These are phyloP conservation scores for Carduelis carduelis DNA, from an alignment of 2,797 vertebrate genomes.

Conservation along the genomic window DNA sequence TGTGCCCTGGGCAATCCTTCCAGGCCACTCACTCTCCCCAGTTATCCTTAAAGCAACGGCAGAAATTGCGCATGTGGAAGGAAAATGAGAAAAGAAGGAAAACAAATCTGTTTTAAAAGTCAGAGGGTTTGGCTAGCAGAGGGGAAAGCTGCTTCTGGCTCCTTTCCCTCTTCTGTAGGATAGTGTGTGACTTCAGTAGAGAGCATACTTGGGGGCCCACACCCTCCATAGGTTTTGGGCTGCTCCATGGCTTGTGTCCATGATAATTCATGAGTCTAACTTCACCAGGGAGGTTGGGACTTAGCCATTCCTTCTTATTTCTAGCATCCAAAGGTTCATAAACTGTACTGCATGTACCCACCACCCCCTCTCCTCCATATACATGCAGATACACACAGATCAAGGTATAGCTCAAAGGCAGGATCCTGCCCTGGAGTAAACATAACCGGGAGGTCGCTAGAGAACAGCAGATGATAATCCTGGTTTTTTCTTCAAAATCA, in stretches of 20 bases:
- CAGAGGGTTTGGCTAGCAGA: background rate
- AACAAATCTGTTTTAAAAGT: background rate
- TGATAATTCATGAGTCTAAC: background rate
- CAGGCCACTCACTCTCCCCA: accelerated
- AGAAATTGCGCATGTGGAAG: background rate
- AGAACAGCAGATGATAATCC: background rate
- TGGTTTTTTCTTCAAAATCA: background rate
- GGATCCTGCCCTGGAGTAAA: background rate
- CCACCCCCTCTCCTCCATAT: background rate
- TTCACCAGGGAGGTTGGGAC: background rate
- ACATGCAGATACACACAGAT: background rate
- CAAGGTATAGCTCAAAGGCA: background rate
- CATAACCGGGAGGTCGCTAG: background rate
- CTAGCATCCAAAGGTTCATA: background rate
- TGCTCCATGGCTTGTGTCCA: background rate
- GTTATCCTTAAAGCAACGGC: background rate
- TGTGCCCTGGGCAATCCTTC: background rate
- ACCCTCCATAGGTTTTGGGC: accelerated
- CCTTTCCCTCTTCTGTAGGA: background rate
- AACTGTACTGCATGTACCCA: background rate
- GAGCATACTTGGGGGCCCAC: accelerated
- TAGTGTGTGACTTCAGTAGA: accelerated
- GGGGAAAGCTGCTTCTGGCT: background rate
- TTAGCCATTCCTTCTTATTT: background rate
- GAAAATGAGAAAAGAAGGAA: background rate